These are phyloP conservation scores for Teleopsis dalmanni DNA, from an alignment of 1,140 invertebrate genomes.

Conservation along the genomic window DNA sequence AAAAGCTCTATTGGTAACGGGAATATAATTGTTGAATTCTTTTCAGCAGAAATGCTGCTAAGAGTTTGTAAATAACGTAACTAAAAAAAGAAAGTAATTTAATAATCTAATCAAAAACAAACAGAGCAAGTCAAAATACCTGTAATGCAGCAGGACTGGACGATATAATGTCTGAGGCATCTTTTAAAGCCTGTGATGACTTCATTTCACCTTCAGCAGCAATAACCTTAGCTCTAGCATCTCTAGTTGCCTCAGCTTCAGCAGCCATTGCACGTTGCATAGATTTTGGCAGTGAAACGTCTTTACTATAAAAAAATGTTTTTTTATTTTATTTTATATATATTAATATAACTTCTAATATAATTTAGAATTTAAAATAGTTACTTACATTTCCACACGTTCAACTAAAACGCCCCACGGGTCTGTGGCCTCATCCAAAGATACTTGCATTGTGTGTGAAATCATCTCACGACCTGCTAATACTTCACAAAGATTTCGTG, in stretches of 20 bases:
- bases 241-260: conserved; percentile 72
- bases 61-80: conserved; percentile 57
- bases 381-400: conserved; percentile 89
- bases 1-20: conserved; percentile 72
- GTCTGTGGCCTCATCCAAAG: conserved; percentile 71
- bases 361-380: too few species aligned
- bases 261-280: conserved; percentile 81
- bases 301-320: conserved; percentile 59
- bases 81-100: conserved; percentile 54
- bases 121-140: too few species aligned
- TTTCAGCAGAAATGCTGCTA: conserved; percentile 83
- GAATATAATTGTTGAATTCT: conserved; percentile 89
- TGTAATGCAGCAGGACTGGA: conserved; percentile 82
- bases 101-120: too few species aligned
- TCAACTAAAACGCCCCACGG: conserved; percentile 97
- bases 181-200: conserved; percentile 77
- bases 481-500: conserved; percentile 67
- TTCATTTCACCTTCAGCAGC: conserved; percentile 79
- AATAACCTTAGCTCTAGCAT: conserved; percentile 68
- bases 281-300: conserved; percentile 75
- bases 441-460: conserved; percentile 46
- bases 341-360: background rate
- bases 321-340: too few species aligned
- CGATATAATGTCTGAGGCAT: conserved; percentile 82
- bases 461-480: conserved; percentile 80